Evolutionary conservation across 2,797 vertebrate genomes (phyloP).

Genomic region (Mallotus villosus): DNA sequence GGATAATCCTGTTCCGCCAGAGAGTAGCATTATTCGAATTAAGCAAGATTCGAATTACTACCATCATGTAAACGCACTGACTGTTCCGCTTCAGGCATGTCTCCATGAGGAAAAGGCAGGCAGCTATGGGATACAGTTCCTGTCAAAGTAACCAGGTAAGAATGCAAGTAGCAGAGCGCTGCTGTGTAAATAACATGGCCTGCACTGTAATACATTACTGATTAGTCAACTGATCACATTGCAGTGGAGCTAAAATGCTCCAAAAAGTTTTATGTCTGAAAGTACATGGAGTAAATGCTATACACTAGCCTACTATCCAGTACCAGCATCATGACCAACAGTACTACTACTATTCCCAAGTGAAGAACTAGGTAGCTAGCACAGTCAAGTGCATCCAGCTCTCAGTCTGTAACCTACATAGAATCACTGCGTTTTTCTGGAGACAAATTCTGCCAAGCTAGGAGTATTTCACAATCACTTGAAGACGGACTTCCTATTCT

Average conservation of each 20-base stretch:
- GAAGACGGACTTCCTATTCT: slow-evolving; percentile 12
- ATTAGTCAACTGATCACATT: neutral
- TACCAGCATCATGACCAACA: neutral
- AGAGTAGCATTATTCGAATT: too few relatives aligned
- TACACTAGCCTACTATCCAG: neutral
- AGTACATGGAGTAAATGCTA: neutral
- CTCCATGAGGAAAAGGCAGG: neutral
- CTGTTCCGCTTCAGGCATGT: neutral
- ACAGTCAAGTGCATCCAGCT: neutral
- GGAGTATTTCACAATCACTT: slow-evolving; percentile 56
- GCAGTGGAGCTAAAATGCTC: neutral
- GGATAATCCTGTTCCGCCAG: too few relatives aligned
- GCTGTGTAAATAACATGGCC: neutral
- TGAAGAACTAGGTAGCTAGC: neutral
- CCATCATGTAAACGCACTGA: too few relatives aligned
- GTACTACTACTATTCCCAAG: neutral
- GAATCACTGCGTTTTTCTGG: neutral
- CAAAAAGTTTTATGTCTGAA: neutral
- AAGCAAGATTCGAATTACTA: too few relatives aligned
- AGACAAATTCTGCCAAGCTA: slow-evolving; percentile 30
- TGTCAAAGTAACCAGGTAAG: neutral
- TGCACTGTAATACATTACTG: neutral
- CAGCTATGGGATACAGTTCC: neutral
- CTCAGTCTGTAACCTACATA: neutral
- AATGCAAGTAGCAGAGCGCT: neutral